These are phyloP conservation scores for Colossoma macropomum DNA, from an alignment of 2,113 vertebrate species.

Conservation along the genomic window DNA sequence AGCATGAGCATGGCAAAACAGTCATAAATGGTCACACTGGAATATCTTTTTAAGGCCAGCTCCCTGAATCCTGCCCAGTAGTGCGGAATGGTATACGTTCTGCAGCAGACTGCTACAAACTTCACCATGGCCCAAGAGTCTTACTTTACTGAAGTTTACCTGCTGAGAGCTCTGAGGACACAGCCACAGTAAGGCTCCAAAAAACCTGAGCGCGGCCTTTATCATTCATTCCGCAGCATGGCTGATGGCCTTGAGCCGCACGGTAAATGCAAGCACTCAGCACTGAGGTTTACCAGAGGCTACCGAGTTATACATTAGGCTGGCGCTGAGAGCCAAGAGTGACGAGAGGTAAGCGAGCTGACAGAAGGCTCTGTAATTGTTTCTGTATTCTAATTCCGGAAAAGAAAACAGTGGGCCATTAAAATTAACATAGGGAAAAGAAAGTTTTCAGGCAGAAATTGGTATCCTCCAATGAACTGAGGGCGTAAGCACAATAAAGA, in stretches of 20 bases:
- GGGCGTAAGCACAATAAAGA: slow-evolving; percentile 44
- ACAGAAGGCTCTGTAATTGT: slow-evolving; percentile 68
- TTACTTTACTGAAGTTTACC: not conserved
- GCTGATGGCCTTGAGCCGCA: slow-evolving; percentile 57
- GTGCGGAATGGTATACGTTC: not conserved
- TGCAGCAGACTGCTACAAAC: not conserved
- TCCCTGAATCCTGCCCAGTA: not conserved
- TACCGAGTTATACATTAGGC: slow-evolving; percentile 68
- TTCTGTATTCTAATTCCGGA: slow-evolving; percentile 70
- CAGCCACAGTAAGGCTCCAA: not conserved
- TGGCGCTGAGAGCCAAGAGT: slow-evolving; percentile 60
- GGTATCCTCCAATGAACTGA: slow-evolving; percentile 59
- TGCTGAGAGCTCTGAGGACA: not conserved
- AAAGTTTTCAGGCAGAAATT: slow-evolving; percentile 66
- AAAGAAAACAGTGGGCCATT: slow-evolving; percentile 62
- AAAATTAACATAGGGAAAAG: slow-evolving; percentile 61
- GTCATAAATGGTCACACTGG: not conserved
- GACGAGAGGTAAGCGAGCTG: slow-evolving; percentile 67
- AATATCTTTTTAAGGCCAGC: not conserved
- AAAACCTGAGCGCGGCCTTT: slow-evolving; percentile 55
- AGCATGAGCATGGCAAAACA: not conserved
- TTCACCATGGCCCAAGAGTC: not conserved
- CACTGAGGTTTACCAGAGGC: slow-evolving; percentile 66
- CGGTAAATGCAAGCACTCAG: slow-evolving; percentile 57
- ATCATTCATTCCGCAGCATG: slow-evolving; percentile 62